phyloP scores from a whole-genome alignment of 37 sponge, comb jelly and placozoan genomes.

The Aplysina aerophoba region DNA sequence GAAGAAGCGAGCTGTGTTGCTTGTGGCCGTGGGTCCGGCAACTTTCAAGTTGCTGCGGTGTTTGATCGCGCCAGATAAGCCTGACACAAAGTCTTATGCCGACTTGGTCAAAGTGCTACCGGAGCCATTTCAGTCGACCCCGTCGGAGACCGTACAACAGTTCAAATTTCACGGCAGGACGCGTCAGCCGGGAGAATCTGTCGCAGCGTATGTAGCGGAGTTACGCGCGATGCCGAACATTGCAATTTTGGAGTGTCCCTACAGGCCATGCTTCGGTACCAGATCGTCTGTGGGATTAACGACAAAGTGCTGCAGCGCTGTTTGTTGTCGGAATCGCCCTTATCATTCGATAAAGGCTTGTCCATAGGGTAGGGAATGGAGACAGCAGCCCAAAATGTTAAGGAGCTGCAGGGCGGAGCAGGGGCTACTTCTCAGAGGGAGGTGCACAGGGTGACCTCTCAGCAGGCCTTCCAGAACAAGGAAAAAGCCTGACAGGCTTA shows the following conservation, averaged over 20 bases:
- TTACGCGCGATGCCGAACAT: conserved; percentile 20
- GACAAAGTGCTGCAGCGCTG: neutral
- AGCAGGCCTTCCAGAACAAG: no score
- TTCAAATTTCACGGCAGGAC: conserved; percentile 6
- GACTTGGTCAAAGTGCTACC: neutral
- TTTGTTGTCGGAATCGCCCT: neutral
- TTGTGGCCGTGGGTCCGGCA: neutral
- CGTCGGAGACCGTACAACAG: conserved; percentile 26
- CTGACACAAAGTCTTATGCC: neutral
- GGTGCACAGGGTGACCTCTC: neutral
- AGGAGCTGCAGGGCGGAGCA: neutral
- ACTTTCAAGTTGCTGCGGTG: neutral
- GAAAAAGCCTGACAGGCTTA: no score
- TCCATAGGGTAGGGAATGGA: conserved; percentile 14
- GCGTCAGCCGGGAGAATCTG: conserved; percentile 13
- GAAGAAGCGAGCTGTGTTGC: neutral
- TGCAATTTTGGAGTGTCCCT: neutral
- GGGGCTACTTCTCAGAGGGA: neutral
- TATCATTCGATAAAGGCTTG: neutral
- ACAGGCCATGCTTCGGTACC: conserved; percentile 4
- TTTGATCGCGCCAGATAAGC: conserved; percentile 26
- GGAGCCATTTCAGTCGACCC: neutral
- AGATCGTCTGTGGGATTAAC: neutral
- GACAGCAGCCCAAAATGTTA: conserved; percentile 9
- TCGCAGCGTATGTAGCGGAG: conserved; percentile 5